Evolutionary conservation across 2,797 vertebrate genomes (phyloP), one percentile per base, ranked within the genome.

Genomic region (Notolabrus celidotus): DNA sequence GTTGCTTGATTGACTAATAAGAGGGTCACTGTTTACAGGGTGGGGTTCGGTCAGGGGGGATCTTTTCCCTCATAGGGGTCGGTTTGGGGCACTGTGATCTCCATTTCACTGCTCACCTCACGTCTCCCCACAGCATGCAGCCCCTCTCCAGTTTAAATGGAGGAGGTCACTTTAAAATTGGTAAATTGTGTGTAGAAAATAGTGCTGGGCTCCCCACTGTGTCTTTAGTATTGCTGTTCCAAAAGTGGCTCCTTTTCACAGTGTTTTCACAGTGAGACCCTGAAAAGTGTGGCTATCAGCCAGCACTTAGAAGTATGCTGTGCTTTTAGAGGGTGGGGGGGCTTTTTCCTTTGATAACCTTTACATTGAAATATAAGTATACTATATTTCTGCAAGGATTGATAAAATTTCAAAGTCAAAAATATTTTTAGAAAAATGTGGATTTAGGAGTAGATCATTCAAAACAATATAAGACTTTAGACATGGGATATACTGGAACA

Each of bases 141-240:
- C 84, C 90, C 87, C 87, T 88, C 86, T 91, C 81, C 7, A 89
- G 71, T 91, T 89, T 87, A 90, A 92, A 90, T 88, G 79, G 78
- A 81, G 59, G 83, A 84, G 88, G 89, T 92, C 88, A 85, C 85
- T 86, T 83, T 74, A 73, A 90, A 91, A 92, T 92, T 86, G 86
- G 89, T 88, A 89, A 93, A 92, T 90, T 91, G 87, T 88, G 89
- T 92, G 88, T 86, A 89, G 87, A 89, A 90, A 90, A 89, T 89
- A 84, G 84, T 46, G 52, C 82, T 71, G 41, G 63, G 71, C 71
- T 86, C 72, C 87, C 86, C 58, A 45, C 86, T 80, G 82, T 67
- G 83, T 72, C 59, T 82, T 77, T 51, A 66, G 80, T 80, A 79
- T 84, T 62, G 64, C 64, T 67, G 82, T 86, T 88, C 70, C 77